Percentiles rank a stretch among this genome's conserved stretches.
Evolutionary conservation across 2,113 vertebrate species (phyloP).

Genomic region (Stomatorhinus ivindoensis): DNA sequence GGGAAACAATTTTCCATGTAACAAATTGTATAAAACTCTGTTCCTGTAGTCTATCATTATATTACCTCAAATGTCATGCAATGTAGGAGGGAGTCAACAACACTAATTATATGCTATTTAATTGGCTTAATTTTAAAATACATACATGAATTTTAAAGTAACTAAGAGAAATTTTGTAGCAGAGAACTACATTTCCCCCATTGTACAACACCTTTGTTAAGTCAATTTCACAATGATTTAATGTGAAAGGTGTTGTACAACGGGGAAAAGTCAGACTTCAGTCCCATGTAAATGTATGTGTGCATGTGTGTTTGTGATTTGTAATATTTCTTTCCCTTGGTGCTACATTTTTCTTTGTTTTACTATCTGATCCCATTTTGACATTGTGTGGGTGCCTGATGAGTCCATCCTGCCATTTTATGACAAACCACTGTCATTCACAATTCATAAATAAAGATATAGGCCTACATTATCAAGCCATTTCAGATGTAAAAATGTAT

Average conservation of each 20-base stretch:
- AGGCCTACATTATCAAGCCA: not conserved
- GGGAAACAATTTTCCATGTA: not conserved
- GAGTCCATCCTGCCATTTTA: not conserved
- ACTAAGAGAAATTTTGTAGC: not conserved
- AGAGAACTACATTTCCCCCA: not conserved
- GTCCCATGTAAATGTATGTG: no score
- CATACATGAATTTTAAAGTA: not conserved
- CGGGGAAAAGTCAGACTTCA: no score
- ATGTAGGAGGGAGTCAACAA: not conserved
- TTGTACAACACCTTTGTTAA: not conserved
- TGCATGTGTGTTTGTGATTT: no score
- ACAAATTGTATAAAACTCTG: not conserved
- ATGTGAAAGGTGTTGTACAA: not conserved
- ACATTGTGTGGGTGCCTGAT: not conserved
- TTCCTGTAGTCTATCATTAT: not conserved
- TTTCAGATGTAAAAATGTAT: not conserved
- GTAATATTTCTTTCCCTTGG: no score
- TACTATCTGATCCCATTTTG: no score
- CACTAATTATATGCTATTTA: not conserved
- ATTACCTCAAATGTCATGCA: not conserved
- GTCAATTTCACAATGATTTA: not conserved
- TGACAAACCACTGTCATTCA: not conserved
- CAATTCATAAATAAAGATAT: not conserved
- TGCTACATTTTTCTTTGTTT: no score
- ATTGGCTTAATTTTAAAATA: not conserved